These are phyloP conservation scores for Coracopsis vasa DNA, from an alignment of 2,113 vertebrate genomes.

Conservation along the genomic window DNA sequence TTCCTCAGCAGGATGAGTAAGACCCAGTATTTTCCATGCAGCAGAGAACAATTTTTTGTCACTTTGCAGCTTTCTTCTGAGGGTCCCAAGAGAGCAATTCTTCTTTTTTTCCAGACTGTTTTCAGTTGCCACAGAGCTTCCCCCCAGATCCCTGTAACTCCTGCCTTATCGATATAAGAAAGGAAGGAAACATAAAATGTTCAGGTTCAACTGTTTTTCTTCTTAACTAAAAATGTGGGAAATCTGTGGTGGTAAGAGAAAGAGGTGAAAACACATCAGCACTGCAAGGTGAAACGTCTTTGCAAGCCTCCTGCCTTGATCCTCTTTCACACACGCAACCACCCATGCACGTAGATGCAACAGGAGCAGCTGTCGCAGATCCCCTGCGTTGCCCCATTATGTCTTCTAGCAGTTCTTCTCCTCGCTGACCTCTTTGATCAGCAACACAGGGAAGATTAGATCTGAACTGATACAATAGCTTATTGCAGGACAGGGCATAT, in stretches of 20 bases:
- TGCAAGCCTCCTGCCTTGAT: neutral
- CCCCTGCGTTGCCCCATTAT: accelerated
- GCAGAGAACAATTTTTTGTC: neutral
- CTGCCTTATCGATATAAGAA: neutral
- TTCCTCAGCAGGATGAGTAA: neutral
- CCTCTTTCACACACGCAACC: neutral
- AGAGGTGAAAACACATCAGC: neutral
- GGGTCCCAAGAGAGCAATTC: neutral
- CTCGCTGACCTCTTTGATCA: neutral
- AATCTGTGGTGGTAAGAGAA: neutral
- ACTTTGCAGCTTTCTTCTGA: neutral
- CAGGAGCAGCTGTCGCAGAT: neutral
- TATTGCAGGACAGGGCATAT: neutral
- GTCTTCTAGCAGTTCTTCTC: neutral
- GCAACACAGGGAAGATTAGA: neutral
- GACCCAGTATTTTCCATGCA: neutral
- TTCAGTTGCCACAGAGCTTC: neutral
- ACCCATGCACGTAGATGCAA: accelerated
- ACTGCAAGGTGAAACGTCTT: accelerated
- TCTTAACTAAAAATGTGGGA: neutral
- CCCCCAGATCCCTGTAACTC: neutral
- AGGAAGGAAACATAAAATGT: slow-evolving; percentile 6
- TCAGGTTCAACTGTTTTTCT: neutral
- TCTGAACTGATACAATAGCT: neutral
- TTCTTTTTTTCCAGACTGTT: neutral